A percentile compares a stretch with the other conserved stretches of the same genome.
These are phyloP conservation scores for Galemys pyrenaicus DNA, from an alignment of 2,113 vertebrate species.

Conservation along the genomic window DNA sequence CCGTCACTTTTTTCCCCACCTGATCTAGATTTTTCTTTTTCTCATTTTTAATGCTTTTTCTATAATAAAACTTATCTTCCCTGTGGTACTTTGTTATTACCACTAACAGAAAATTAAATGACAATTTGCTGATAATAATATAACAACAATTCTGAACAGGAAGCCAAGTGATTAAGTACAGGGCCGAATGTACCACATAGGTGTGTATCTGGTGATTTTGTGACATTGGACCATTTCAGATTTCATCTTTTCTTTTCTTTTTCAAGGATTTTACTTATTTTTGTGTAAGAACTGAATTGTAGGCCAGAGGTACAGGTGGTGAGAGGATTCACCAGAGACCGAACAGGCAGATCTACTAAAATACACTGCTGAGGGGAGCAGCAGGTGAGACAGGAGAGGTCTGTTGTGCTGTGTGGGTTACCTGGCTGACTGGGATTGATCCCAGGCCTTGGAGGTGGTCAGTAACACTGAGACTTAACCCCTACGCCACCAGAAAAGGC, in stretches of 20 bases:
- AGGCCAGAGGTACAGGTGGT: no score
- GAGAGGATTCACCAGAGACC: no score
- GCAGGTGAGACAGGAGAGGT: no score
- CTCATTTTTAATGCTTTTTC: not conserved
- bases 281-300: no score
- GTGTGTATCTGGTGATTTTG: not conserved
- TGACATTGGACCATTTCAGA: not conserved
- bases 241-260: not conserved
- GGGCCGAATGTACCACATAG: rapidly evolving
- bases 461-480: no score
- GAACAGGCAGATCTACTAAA: no score
- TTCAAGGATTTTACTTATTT: no score
- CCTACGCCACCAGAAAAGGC: no score
- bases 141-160: not conserved
- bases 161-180: not conserved
- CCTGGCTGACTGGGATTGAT: no score
- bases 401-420: no score
- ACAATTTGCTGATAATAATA: not conserved
- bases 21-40: not conserved
- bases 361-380: no score
- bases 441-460: no score
- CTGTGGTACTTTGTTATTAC: not conserved
- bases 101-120: not conserved
- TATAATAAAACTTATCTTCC: not conserved
- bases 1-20: not conserved